Conservation (phyloP, 2,113 vertebrate species). For the Protobothrops flavoviridis region DNA sequence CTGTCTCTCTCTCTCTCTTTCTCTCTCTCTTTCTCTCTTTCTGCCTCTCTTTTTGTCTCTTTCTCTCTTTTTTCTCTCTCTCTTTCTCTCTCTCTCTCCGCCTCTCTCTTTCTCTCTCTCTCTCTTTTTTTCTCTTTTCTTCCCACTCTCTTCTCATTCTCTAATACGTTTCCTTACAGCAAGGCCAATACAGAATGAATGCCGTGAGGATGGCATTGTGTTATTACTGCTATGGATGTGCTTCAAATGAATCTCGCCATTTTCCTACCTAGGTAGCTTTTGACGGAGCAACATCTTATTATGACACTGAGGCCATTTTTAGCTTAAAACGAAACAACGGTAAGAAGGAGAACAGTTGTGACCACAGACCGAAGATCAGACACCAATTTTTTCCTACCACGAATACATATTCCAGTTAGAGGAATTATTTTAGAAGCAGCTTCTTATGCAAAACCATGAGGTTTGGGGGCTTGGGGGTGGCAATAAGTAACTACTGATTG, state of each 20-base stretch:
- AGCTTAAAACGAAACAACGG: background rate
- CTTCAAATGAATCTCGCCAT: background rate
- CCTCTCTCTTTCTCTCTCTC: background rate
- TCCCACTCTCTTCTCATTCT: background rate
- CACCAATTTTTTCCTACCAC: background rate
- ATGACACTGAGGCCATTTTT: background rate
- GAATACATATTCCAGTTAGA: background rate
- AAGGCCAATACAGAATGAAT: background rate
- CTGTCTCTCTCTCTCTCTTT: no score
- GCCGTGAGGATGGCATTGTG: background rate
- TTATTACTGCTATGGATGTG: background rate
- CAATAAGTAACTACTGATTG: background rate
- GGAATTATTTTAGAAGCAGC: background rate
- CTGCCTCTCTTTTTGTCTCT: no score
- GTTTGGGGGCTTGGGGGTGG: background rate
- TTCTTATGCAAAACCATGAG: background rate
- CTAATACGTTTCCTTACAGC: background rate
- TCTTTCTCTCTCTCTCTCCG: no score
- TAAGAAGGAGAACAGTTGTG: background rate
- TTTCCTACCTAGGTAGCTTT: background rate
- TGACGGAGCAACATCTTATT: background rate
- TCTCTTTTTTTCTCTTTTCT: background rate
- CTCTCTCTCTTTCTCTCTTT: no score
- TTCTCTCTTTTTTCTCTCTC: background rate
- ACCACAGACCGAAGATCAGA: background rate